Evolutionary conservation across 1,140 invertebrate genomes (phyloP), one percentile per base, ranked within the genome.

Genomic region (Lepidurus apus): DNA sequence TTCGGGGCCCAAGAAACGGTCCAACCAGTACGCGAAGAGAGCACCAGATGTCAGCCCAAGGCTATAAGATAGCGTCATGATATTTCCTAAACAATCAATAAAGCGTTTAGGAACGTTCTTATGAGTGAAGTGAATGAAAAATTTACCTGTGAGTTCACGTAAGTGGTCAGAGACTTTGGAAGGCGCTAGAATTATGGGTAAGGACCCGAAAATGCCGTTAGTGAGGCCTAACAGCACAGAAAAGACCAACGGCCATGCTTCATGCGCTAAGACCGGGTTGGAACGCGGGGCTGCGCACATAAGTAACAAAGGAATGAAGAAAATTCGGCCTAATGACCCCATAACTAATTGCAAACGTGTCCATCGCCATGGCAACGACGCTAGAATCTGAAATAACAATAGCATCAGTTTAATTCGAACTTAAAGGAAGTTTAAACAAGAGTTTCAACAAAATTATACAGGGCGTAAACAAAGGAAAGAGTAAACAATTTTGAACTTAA

Each of bases 51-150:
- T 92, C 42, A 96, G 86, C 1, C 95, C 94, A 65, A 93, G 88
- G 82, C 92, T 95, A 83, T 97, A 97, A 0, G 93, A 93, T 0
- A 96, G 83, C 0, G 94, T 96, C 94, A 97, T 97, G 81, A 96
- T 94, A 82, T 97, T 96, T 77, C 94, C 94, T 91, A 87, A 76
- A 86, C 85, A 81, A 78, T 82, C 77, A 79, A 42, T 53, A 13
- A 21, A 65, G 17, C 8, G 13, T 65, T 65, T 9, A 13, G 21
- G 10, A 47, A 47, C 10, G 45, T 77, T 53, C 34, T 79, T 79
- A 44, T 73, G 74, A 26, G 83, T 7, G 9, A 65, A 17, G 53
- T 65, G 17, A 13, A 65, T 13, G 53, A 11, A 24, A 43, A 47
- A 74, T 73, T 82, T 82, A 91, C 91, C 91, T 80, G 91, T 91